Evolutionary conservation across 2,888 invertebrate genomes (phyloP), one percentile per base, ranked within the genome.

Genomic region (Acanthosoma haemorrhoidale): DNA sequence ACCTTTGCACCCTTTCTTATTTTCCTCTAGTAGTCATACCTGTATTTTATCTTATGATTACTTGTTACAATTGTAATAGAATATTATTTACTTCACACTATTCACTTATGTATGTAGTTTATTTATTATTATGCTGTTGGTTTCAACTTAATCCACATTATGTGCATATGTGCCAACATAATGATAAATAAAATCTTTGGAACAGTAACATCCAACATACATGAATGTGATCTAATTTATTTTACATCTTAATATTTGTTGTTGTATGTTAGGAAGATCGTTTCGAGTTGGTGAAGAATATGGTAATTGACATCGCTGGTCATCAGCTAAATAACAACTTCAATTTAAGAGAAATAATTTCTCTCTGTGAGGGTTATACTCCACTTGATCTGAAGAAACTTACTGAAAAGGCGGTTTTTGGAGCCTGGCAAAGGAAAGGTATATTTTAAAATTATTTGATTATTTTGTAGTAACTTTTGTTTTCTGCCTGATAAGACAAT

Each of bases 351-450:
- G 41, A 41, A 3, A 82, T 89, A 75, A 85, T 87, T 5, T 83
- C 84, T 74, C 86, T 88, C 77, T 90, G 89, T 1, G 89, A 89
- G 76, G 90, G 91, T 21, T 87, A 85, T 80, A 86, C 85, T 66
- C 82, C 86, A 13, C 85, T 89, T 75, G 91, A 92, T 78, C 80
- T 93, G n/a, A 43, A 67, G 41, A 2, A 88, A 90, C 78, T 86
- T 90, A 75, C 83, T 87, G 18, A 87, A 88, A 75, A 87, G 78
- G 86, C 86, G 32, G 83, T 88, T 76, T 92, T 90, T 79, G 86
- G 87, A 77, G 86, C 87, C 25, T 86, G 87, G 75, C 88, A 89
- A 79, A 83, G 85, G 76, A 83, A 83, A 78, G 85, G 89, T 89
- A 77, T 79, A 82, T 51, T 60, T 80, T 68, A 59, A 59, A 16